Evolutionary conservation across 2,113 vertebrate species (phyloP).

Genomic region (Beaufortia kweichowensis): DNA sequence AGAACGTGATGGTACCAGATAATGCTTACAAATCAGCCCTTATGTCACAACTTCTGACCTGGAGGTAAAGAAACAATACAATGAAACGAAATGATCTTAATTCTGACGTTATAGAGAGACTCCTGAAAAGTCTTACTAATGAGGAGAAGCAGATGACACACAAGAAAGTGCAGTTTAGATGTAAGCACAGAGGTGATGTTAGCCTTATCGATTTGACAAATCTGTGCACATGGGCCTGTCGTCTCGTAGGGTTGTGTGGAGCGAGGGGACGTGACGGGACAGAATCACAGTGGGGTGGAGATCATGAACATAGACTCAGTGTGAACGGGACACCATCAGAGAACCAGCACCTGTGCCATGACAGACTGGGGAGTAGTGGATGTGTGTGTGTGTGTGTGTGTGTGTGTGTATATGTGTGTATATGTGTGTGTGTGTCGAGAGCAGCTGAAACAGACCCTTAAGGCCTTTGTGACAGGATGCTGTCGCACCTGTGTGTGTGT

Average conservation of each 20-base stretch:
- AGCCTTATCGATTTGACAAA: neutral
- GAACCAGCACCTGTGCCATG: slow-evolving; percentile 53
- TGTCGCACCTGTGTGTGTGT: slow-evolving; percentile 64
- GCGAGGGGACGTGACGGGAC: slow-evolving; percentile 5
- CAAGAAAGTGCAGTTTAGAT: too few relatives aligned
- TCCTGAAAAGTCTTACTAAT: too few relatives aligned
- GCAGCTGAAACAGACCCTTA: slow-evolving; percentile 67
- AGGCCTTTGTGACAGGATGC: slow-evolving; percentile 71
- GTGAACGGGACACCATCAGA: slow-evolving; percentile 39
- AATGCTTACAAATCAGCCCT: neutral
- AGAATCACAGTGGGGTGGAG: slow-evolving; percentile 35
- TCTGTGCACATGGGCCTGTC: neutral
- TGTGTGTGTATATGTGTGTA: slow-evolving; percentile 9
- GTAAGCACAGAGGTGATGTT: too few relatives aligned
- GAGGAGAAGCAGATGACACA: too few relatives aligned
- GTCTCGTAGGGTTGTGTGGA: neutral
- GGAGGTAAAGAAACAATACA: neutral
- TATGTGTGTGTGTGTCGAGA: slow-evolving; percentile 31
- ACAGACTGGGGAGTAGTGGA: slow-evolving; percentile 46
- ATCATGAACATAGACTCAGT: slow-evolving; percentile 45
- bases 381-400: slow-evolving; percentile 9
- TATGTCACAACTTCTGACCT: neutral
- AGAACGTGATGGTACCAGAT: neutral
- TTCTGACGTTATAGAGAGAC: too few relatives aligned
- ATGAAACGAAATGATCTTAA: slow-evolving; percentile 1